Evolutionary conservation across 2,888 invertebrate species (phyloP).

Genomic region (Rhimphoctona megacephalus): DNA sequence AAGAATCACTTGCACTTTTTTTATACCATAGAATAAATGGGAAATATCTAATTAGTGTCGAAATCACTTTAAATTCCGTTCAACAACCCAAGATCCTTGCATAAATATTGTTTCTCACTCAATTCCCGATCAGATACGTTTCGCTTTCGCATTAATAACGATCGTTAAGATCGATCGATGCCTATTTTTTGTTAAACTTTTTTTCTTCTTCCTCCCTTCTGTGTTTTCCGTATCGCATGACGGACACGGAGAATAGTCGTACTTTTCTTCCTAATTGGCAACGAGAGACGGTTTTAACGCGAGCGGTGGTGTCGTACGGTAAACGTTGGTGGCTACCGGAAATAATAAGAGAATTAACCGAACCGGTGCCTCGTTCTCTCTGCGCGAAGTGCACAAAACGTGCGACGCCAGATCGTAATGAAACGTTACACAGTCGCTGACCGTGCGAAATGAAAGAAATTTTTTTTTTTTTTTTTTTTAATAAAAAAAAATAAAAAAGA

Average conservation of each 20-base stretch:
- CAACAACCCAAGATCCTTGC: background rate
- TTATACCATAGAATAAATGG: background rate
- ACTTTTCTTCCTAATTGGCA: constrained; percentile 37
- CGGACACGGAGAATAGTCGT: constrained; percentile 25
- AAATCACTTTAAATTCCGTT: constrained; percentile 13
- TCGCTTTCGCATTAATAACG: constrained; percentile 18
- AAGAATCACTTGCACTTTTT: constrained; percentile 6
- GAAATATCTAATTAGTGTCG: background rate
- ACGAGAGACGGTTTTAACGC: constrained; percentile 33
- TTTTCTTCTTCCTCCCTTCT: background rate
- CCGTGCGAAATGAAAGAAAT: constrained; percentile 34
- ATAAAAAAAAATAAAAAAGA: constrained; percentile 18
- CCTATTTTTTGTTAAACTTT: background rate
- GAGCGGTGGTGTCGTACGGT: constrained; percentile 44
- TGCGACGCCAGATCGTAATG: constrained; percentile 52
- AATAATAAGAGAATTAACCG: constrained; percentile 63
- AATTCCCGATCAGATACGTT: constrained; percentile 2
- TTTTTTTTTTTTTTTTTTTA: no score
- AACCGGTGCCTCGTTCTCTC: constrained; percentile 22
- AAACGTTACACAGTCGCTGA: constrained; percentile 58
- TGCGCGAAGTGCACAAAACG: constrained; percentile 49
- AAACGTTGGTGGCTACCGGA: constrained; percentile 62
- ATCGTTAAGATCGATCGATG: constrained; percentile 18
- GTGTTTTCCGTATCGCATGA: constrained; percentile 12
- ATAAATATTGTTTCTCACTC: background rate